Conservation (phyloP, 2,797 vertebrate genomes). For the Orestias chungarensis region DNA sequence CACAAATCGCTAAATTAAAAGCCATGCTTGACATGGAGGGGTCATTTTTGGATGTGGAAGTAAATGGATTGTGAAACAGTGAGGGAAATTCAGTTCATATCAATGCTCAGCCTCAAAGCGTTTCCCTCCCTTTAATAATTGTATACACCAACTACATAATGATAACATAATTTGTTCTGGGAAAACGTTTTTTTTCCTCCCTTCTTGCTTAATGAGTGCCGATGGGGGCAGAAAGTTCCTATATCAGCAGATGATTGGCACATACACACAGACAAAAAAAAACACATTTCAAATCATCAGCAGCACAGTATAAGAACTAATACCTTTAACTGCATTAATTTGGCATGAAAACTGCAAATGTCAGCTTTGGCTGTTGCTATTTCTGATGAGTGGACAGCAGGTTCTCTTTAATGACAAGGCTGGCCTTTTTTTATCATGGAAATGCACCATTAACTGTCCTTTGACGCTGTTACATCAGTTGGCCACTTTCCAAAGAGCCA, state of each 20-base stretch:
- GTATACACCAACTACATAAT: constrained; percentile 56
- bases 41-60: constrained; percentile 56
- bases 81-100: constrained; percentile 49
- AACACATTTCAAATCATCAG: constrained; percentile 28
- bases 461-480: constrained; percentile 74
- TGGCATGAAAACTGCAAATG: constrained; percentile 40
- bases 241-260: not conserved
- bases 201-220: constrained; percentile 37
- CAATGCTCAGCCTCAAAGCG: constrained; percentile 52
- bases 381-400: constrained; percentile 66
- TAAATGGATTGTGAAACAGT: constrained; percentile 56
- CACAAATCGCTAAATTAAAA: constrained; percentile 57
- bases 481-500: constrained; percentile 75
- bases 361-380: constrained; percentile 60
- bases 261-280: constrained; percentile 16
- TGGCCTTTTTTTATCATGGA: constrained; percentile 58
- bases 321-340: constrained; percentile 50
- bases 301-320: constrained; percentile 35
- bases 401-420: constrained; percentile 52
- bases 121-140: constrained; percentile 57
- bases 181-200: constrained; percentile 28
- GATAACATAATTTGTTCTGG: constrained; percentile 66
- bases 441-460: constrained; percentile 75
- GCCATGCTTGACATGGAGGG: constrained; percentile 41
- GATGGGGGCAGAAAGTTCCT: constrained; percentile 16